These are phyloP conservation scores for Sebastes matsubarae DNA, from an alignment of 2,797 vertebrate genomes.

Conservation along the genomic window DNA sequence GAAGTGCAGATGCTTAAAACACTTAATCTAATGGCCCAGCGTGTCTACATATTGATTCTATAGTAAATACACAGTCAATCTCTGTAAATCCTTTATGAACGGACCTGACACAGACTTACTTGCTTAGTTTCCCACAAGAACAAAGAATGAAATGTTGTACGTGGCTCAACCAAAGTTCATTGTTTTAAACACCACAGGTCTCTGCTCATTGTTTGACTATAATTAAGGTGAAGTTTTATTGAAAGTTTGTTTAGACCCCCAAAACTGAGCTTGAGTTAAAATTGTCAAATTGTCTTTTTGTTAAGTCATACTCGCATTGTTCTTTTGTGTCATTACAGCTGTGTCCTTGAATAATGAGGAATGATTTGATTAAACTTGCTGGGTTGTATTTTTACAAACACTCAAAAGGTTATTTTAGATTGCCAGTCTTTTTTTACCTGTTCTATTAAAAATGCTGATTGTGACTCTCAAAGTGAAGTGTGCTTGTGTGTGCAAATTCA, in stretches of 20 bases:
- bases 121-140: not conserved
- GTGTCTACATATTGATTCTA: conserved; percentile 22
- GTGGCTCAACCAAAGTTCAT: not conserved
- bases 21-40: conserved; percentile 13
- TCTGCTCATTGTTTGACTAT: not conserved
- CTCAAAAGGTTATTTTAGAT: conserved; percentile 8
- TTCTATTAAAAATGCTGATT: conserved; percentile 11
- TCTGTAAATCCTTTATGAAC: not conserved
- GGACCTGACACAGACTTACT: not conserved
- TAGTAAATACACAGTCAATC: conserved; percentile 11
- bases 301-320: not conserved
- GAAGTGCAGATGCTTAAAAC: not conserved
- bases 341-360: conserved; percentile 13
- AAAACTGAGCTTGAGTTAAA: not conserved
- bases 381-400: conserved; percentile 11
- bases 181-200: not conserved
- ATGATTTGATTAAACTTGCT: not conserved
- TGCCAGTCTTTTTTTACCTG: not conserved
- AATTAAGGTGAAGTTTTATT: not conserved
- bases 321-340: conserved; percentile 12
- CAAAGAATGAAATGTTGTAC: not conserved
- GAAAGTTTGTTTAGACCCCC: not conserved
- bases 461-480: conserved; percentile 4
- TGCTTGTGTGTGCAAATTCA: not conserved
- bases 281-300: not conserved